These are phyloP conservation scores for Ooceraea biroi DNA, from an alignment of 1,140 invertebrate genomes.

Conservation along the genomic window DNA sequence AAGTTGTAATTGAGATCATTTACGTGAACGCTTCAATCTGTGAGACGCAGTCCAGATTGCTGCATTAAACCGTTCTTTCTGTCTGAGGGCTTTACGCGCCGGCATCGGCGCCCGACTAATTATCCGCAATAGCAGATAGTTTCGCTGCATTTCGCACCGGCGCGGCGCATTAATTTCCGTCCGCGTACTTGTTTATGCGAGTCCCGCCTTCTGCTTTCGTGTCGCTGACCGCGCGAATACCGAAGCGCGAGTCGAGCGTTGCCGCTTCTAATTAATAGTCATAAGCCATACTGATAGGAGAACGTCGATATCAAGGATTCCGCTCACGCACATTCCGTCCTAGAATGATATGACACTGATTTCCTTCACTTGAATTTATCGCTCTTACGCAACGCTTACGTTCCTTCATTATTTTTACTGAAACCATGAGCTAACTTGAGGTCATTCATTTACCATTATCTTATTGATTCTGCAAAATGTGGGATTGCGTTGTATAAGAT, in stretches of 20 bases:
- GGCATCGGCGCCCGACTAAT: constrained; percentile 74
- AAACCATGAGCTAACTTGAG: neutral
- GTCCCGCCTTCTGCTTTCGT: constrained; percentile 65
- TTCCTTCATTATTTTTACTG: neutral
- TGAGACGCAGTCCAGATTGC: constrained; percentile 58
- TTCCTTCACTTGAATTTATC: constrained; percentile 24
- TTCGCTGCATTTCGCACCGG: constrained; percentile 72
- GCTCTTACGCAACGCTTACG: neutral
- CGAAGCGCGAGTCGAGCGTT: constrained; percentile 33
- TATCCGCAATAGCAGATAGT: constrained; percentile 74
- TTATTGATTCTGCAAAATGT: no score
- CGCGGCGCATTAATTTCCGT: constrained; percentile 73
- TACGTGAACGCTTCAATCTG: neutral
- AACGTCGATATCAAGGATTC: constrained; percentile 59
- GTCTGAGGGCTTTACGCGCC: constrained; percentile 1
- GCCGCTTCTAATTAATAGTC: constrained; percentile 58
- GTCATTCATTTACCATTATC: no score
- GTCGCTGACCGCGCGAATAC: constrained; percentile 60
- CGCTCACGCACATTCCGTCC: constrained; percentile 30
- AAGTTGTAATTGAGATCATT: neutral
- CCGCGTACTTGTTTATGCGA: constrained; percentile 68
- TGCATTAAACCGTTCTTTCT: constrained; percentile 9
- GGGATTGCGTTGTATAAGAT: neutral
- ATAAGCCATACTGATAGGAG: constrained; percentile 56
- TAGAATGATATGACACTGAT: constrained; percentile 47